phyloP scores from a whole-genome alignment of 1,140 invertebrate genomes.

The Drosophila tani region DNA sequence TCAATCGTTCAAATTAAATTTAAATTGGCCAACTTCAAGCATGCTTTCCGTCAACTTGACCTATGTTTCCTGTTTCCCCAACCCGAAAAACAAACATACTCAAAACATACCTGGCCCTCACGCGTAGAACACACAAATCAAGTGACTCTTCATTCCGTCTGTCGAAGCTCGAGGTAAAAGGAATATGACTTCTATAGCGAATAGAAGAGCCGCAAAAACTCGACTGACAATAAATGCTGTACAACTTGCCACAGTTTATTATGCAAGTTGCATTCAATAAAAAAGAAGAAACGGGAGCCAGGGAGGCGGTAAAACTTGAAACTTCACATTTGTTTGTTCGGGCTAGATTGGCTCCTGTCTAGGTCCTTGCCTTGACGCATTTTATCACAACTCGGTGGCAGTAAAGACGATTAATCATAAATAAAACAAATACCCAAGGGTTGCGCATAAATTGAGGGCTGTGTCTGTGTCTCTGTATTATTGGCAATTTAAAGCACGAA shows the following conservation, averaged over 20 bases:
- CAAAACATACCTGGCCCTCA: neutral
- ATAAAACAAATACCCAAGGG: conserved; percentile 32
- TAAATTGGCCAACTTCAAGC: neutral
- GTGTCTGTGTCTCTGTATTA: neutral
- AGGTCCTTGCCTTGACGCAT: conserved; percentile 30
- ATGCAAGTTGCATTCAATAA: conserved; percentile 45
- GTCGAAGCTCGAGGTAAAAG: neutral
- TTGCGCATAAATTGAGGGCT: conserved; percentile 4
- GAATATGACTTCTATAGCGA: conserved; percentile 5
- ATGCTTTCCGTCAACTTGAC: neutral
- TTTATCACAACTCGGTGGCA: conserved; percentile 29
- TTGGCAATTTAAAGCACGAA: conserved; percentile 4
- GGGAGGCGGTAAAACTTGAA: conserved; percentile 34
- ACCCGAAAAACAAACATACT: neutral
- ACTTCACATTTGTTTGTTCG: conserved; percentile 50
- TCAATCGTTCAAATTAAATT: neutral
- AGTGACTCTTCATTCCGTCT: conserved; percentile 13
- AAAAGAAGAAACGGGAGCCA: neutral
- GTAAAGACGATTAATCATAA: conserved; percentile 45
- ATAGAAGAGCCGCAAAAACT: conserved; percentile 17
- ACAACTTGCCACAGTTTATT: conserved; percentile 45
- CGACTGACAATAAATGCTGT: conserved; percentile 19
- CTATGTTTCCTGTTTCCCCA: neutral
- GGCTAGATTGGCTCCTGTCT: conserved; percentile 12
- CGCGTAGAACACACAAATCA: conserved; percentile 30